Evolutionary conservation across 2,113 vertebrate species (phyloP), one percentile per base, ranked within the genome.

Genomic region (Perca flavescens): DNA sequence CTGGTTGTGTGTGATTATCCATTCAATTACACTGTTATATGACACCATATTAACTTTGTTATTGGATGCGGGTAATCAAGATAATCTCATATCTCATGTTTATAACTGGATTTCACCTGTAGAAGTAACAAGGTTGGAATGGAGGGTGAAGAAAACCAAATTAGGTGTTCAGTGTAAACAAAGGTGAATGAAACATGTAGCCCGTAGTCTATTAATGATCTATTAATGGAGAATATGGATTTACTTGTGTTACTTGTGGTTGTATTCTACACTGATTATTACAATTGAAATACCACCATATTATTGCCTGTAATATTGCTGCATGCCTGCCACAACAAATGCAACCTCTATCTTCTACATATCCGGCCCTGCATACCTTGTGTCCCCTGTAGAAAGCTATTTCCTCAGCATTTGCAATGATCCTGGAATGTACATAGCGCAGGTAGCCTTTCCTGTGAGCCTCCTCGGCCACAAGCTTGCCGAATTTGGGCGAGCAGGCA

Each of bases 321-420:
- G 56, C 63, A 67, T 22, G 3, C 1, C 22, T 31, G 60, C 14
- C 36, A 72, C 34, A 70, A 16, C n/a, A 50, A 19, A 21, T 28
- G 34, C 36, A 16, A 22, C 58, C 66, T 19, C 22, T 19, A 22
- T 3, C 1, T 3, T n/a, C 3, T 28, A 1, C 16, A 21, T 1
- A 6, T 49, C n/a, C 63, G 43, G 16, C 31, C 25, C 9, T 73
- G 21, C 95, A 94, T 95, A 99, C 98, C 97, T 97, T 97, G 88
- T 99, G 98, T n/a, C 98, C 98, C 84, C 97, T 91, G 92, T 99
- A 99, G 92, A 99, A 99, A 19, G 98, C 98, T 2, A 99, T 99
- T 84, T 99, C 99, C 89, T 99, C 99, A 1, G 97, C 99, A 0
- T 99, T 99, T 77, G 98, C 97, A 25, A 99, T 99, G 86, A 99